Evolutionary conservation across 2,888 invertebrate genomes (phyloP).

Genomic region (Therioaphis trifolii): DNA sequence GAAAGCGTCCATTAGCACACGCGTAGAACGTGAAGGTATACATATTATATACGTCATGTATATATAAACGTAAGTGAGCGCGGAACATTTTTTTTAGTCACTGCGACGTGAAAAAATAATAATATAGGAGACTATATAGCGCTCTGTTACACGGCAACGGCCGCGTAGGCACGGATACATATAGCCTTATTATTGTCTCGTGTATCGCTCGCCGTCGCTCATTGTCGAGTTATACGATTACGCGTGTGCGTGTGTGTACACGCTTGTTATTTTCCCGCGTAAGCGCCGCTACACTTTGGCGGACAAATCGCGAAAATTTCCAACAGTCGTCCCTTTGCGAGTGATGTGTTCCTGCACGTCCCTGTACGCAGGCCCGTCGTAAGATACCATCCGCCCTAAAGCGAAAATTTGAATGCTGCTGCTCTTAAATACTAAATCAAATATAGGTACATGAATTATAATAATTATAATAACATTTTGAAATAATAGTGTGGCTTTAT

Average conservation of each 20-base stretch:
- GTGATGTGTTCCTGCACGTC: too few relatives aligned
- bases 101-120: conserved; percentile 3
- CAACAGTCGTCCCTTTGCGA: too few relatives aligned
- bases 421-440: too few relatives aligned
- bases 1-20: conserved; percentile 45
- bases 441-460: too few relatives aligned
- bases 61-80: not conserved
- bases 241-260: not conserved
- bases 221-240: not conserved
- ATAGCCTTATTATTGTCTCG: not conserved
- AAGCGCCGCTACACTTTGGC: too few relatives aligned
- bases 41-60: not conserved
- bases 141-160: not conserved
- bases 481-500: too few relatives aligned
- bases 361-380: too few relatives aligned
- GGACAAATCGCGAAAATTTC: too few relatives aligned
- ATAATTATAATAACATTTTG: too few relatives aligned
- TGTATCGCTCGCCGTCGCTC: too few relatives aligned
- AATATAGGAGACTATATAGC: not conserved
- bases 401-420: too few relatives aligned
- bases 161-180: not conserved
- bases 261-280: not conserved
- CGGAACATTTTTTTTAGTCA: not conserved
- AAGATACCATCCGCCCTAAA: too few relatives aligned
- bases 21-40: not conserved